Evolutionary conservation across 2,797 vertebrate species (phyloP).

Genomic region (Pitangus sulphuratus): DNA sequence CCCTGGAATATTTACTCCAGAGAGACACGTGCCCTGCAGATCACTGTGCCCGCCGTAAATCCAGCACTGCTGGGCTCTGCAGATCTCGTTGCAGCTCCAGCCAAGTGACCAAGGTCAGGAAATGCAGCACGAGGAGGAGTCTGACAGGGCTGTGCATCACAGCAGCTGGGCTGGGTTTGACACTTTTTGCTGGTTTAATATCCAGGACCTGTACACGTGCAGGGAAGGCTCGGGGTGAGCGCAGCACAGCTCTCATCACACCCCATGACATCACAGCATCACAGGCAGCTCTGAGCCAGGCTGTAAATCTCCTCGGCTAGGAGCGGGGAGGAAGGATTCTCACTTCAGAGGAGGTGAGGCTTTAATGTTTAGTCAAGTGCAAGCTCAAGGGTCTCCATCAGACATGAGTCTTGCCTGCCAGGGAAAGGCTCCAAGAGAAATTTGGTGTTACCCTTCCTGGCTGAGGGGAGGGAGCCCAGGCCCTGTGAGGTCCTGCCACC

Average conservation of each 20-base stretch:
- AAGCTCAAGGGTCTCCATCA: background rate
- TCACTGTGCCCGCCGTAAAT: background rate
- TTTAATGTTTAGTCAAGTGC: background rate
- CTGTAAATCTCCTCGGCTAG: conserved; percentile 16
- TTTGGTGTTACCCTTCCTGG: background rate
- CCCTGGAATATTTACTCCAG: background rate
- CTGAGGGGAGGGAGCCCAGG: background rate
- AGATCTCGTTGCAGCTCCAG: background rate
- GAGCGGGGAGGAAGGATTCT: background rate
- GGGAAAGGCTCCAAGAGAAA: background rate
- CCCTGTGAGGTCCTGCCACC: background rate
- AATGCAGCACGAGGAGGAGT: background rate
- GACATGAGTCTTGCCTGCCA: background rate
- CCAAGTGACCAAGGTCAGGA: background rate
- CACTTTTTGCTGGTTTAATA: background rate
- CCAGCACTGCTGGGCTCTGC: background rate
- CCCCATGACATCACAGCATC: conserved; percentile 4
- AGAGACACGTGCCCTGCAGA: accelerated
- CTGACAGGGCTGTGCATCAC: background rate
- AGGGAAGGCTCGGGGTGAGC: background rate
- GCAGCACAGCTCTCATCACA: background rate
- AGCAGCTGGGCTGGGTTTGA: background rate
- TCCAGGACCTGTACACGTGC: background rate
- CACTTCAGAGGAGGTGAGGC: background rate
- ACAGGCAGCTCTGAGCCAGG: background rate